A percentile compares a stretch with the other conserved stretches of the same genome.
Conservation (phyloP, 2,797 vertebrate genomes). For the Amphiprion clarkii region DNA sequence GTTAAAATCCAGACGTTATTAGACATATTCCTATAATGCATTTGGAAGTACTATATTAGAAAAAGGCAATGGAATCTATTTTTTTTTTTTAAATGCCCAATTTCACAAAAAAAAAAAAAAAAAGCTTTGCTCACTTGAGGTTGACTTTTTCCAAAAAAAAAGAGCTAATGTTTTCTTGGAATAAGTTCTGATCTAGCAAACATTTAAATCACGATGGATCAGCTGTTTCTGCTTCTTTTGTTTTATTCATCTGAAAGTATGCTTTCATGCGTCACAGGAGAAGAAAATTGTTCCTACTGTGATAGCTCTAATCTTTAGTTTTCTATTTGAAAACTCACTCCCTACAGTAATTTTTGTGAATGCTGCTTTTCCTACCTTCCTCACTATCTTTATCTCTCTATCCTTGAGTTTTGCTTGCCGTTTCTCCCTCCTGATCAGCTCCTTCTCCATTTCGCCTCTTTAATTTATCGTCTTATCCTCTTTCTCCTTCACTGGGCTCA, state of each 20-base stretch:
- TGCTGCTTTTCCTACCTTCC: constrained; percentile 37
- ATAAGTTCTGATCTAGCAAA: too few relatives aligned
- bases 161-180: too few relatives aligned
- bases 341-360: constrained; percentile 26
- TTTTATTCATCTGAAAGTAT: constrained; percentile 19
- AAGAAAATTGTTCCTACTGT: constrained; percentile 32
- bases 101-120: neutral
- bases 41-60: too few relatives aligned
- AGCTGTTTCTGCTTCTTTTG: too few relatives aligned
- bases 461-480: constrained; percentile 54
- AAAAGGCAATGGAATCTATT: neutral
- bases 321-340: constrained; percentile 34
- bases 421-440: constrained; percentile 41
- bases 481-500: constrained; percentile 36
- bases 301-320: constrained; percentile 48
- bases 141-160: too few relatives aligned
- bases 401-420: constrained; percentile 30
- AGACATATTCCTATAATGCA: too few relatives aligned
- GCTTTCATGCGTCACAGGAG: constrained; percentile 37
- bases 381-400: constrained; percentile 52
- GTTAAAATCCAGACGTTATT: constrained; percentile 29
- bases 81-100: too few relatives aligned
- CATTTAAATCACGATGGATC: too few relatives aligned
- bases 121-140: too few relatives aligned
- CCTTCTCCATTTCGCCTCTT: constrained; percentile 32